Conservation (phyloP, 92 coral and sea anemone species). For the Siderastrea siderea region DNA sequence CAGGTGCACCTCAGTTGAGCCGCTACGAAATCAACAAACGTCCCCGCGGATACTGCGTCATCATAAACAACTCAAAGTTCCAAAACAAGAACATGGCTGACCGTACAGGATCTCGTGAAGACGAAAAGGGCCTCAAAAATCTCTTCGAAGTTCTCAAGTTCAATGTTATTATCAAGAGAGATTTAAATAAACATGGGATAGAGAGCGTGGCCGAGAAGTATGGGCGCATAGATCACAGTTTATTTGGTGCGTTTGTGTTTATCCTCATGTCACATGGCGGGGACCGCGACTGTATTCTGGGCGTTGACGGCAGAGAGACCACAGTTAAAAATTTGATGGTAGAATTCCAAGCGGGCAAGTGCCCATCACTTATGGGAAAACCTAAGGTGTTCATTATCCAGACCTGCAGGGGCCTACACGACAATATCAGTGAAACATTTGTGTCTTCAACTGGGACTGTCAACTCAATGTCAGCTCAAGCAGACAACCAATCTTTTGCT, state of each 20-base stretch:
- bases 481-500: neutral
- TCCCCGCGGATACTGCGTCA: slow-evolving; percentile 78
- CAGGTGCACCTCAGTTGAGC: neutral
- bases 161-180: slow-evolving; percentile 36
- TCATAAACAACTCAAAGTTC: slow-evolving; percentile 76
- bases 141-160: slow-evolving; percentile 66
- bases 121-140: slow-evolving; percentile 41
- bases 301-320: slow-evolving; percentile 54
- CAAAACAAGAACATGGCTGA: neutral
- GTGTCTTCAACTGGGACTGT: neutral
- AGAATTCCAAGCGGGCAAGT: slow-evolving; percentile 41
- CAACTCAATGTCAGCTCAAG: neutral
- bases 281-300: slow-evolving; percentile 60
- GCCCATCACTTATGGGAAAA: slow-evolving; percentile 66
- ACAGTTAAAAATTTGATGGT: slow-evolving; percentile 37
- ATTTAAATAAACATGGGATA: slow-evolving; percentile 49
- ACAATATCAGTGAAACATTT: neutral
- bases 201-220: slow-evolving; percentile 25
- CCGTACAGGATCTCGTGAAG: slow-evolving; percentile 71
- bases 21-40: slow-evolving; percentile 36
- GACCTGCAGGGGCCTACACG: slow-evolving; percentile 59
- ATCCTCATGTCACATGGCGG: slow-evolving; percentile 85
- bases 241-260: slow-evolving; percentile 70
- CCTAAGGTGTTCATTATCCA: slow-evolving; percentile 81
- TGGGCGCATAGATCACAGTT: slow-evolving; percentile 43